These are phyloP conservation scores for Strigamia transsilvanica DNA, from an alignment of 2,888 invertebrate genomes.

Conservation along the genomic window DNA sequence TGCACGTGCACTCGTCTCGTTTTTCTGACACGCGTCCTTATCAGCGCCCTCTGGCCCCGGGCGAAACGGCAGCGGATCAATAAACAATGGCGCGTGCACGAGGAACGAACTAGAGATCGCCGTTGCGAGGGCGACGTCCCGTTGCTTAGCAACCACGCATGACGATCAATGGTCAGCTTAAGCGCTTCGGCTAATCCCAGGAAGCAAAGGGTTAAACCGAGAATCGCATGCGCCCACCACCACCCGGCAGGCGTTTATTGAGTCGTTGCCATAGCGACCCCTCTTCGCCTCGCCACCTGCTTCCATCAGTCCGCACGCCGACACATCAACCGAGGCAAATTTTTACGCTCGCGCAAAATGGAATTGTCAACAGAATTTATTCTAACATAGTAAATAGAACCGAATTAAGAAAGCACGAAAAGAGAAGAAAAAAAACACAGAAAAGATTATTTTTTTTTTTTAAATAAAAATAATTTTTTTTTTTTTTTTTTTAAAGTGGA, in stretches of 20 bases:
- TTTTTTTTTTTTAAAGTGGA: no score
- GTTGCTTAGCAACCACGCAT: constrained; percentile 16
- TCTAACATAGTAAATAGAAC: background rate
- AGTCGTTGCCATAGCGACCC: constrained; percentile 49
- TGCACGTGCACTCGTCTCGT: constrained; percentile 48
- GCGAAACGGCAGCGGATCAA: constrained; percentile 42
- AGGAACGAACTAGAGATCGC: constrained; percentile 40
- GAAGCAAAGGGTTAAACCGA: constrained; percentile 49
- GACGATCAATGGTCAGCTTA: constrained; percentile 48
- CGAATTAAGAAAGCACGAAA: background rate
- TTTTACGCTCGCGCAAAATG: constrained; percentile 38
- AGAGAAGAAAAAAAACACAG: background rate
- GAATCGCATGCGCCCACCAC: constrained; percentile 40
- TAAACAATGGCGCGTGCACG: constrained; percentile 49
- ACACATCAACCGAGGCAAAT: constrained; percentile 45
- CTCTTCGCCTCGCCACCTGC: constrained; percentile 47
- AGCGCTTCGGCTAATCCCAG: constrained; percentile 48
- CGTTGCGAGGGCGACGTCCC: constrained; percentile 45
- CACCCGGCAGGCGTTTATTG: constrained; percentile 45
- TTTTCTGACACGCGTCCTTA: constrained; percentile 49
- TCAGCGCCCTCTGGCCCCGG: constrained; percentile 49
- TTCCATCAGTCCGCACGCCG: constrained; percentile 45
- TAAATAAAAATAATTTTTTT: constrained; percentile 7
- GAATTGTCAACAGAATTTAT: constrained; percentile 34
- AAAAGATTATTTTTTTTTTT: background rate